Evolutionary conservation across 2,113 vertebrate genomes (phyloP).

Genomic region (Oreochromis aureus): DNA sequence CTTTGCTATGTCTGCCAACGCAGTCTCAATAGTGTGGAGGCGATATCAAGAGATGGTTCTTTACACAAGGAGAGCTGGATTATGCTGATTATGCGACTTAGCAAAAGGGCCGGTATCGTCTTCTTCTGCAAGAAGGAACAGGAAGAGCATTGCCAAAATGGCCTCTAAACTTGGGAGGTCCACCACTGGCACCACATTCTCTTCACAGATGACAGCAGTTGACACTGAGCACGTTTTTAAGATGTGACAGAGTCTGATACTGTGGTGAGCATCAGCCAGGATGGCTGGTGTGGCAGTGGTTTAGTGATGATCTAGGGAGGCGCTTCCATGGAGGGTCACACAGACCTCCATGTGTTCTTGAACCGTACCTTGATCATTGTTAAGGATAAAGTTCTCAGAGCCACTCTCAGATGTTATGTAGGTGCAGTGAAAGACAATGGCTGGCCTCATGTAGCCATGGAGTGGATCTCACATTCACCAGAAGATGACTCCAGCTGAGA

Average conservation of each 20-base stretch:
- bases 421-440: neutral
- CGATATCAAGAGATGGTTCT: neutral
- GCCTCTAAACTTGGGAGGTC: neutral
- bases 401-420: neutral
- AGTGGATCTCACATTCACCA: neutral
- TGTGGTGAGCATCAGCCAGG: neutral
- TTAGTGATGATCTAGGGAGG: neutral
- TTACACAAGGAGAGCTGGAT: neutral
- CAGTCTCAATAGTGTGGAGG: accelerated
- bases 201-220: neutral
- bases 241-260: neutral
- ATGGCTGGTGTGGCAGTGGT: neutral
- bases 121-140: accelerated
- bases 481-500: neutral
- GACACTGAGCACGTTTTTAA: neutral
- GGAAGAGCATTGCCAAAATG: neutral
- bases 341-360: neutral
- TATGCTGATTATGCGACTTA: neutral
- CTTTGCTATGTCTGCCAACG: neutral
- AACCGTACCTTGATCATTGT: neutral
- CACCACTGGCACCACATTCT: neutral
- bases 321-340: neutral
- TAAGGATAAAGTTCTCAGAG: neutral
- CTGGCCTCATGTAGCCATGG: neutral
- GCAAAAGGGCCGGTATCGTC: neutral